Evolutionary conservation across 2,797 vertebrate species (phyloP).

Genomic region (Hippocampus kuda): DNA sequence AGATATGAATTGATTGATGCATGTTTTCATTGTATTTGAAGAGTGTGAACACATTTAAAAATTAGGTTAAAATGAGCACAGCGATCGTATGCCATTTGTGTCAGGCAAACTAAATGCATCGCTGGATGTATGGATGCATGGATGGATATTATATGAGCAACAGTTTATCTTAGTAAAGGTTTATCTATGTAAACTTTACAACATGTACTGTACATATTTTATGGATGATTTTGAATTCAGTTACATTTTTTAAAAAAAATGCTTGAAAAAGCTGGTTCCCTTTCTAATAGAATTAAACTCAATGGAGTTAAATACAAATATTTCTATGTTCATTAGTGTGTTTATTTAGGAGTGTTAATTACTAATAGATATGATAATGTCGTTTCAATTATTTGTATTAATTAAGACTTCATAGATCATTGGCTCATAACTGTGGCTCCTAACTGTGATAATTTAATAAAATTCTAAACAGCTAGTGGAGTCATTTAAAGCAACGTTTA

Average conservation of each 20-base stretch:
- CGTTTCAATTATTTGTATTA: no score
- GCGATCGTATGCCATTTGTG: no score
- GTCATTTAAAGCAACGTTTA: neutral
- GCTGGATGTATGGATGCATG: no score
- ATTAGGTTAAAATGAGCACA: no score
- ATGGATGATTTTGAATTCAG: neutral
- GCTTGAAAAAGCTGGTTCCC: neutral
- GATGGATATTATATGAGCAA: no score
- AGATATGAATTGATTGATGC: neutral
- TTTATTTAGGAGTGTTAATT: conserved; percentile 37
- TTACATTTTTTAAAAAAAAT: neutral
- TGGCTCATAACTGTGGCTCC: no score
- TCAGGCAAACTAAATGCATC: no score
- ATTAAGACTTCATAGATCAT: no score
- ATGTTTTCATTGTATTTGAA: no score
- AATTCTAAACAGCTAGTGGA: neutral
- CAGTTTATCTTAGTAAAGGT: neutral
- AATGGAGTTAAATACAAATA: neutral
- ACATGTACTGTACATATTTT: no score
- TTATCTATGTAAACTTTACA: no score
- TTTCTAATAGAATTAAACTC: neutral
- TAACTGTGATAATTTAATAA: neutral
- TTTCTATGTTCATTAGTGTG: conserved; percentile 11
- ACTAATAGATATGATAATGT: neutral
- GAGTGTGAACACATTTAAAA: no score